Base-by-base conservation (phyloP, 2,113 vertebrate species). In the Engraulis encrasicolus region DNA sequence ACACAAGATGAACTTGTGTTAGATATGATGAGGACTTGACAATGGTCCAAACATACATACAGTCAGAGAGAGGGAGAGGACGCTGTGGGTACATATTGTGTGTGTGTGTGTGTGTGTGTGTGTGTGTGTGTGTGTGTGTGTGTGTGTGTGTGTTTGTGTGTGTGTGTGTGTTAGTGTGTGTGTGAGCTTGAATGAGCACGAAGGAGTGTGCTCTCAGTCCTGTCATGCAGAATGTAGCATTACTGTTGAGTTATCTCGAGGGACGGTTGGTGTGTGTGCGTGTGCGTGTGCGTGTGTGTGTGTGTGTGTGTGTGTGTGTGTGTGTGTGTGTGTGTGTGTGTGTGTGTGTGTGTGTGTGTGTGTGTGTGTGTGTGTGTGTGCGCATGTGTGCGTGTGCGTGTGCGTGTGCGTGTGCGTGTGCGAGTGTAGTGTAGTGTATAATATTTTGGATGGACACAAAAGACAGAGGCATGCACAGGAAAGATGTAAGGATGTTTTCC, bases 181-280 rank as follows among this genome's bases (percentile, higher is more conserved):
- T 23, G 23, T 6, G 23, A 58, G 54, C 4, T 0, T 58, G 20
- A n/a, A 58, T 58, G 20, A 58, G 20, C 58, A 66, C 31, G 3
- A 23, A n/a, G n/a, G n/a, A n/a, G 58, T 66, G 58, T 31, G 58
- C 15, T 14, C 27, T 66, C n/a, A 27, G 23, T 9, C n/a, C 27
- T 66, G 58, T 66, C 58, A 66, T 66, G 58, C 58, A 66, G 58
- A 66, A 27, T 66, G 1, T 23, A 66, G 27, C 58, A 66, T 66
- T 23, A 66, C 2, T 66, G 58, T 23, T 12, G 58, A 66, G 58
- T 23, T 7, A 23, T 66, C 58, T 31, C 58, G 31, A 66, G 58
- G 58, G 23, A 31, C 0, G 9, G n/a, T 66, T n/a, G 11, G 58
- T 66, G 58, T 66, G 58, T 66, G 58, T 66, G 58, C 23, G 54